These are phyloP conservation scores for Rynchops niger DNA, from an alignment of 2,113 vertebrate species.

Conservation along the genomic window DNA sequence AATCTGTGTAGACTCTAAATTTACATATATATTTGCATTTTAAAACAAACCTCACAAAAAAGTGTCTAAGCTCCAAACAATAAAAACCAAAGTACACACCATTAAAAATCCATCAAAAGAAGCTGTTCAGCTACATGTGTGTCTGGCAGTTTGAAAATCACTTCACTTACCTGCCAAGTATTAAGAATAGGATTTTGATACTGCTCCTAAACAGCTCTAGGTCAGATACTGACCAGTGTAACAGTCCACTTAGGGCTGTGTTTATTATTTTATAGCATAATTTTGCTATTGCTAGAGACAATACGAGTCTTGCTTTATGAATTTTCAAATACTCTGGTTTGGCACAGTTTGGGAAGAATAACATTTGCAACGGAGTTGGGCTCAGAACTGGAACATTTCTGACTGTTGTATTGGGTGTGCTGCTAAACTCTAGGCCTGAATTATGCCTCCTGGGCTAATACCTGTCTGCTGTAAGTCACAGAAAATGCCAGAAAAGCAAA, in stretches of 20 bases:
- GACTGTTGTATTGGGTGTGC: not conserved
- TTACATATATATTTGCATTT: slow-evolving; percentile 70
- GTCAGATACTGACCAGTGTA: not conserved
- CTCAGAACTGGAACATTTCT: not conserved
- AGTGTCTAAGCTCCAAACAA: slow-evolving; percentile 67
- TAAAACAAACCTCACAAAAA: slow-evolving; percentile 69
- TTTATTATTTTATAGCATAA: not conserved
- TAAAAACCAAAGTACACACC: slow-evolving; percentile 61
- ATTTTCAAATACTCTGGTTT: not conserved
- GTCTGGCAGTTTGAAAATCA: slow-evolving; percentile 58
- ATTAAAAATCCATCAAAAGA: slow-evolving; percentile 72
- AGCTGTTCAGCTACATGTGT: slow-evolving; percentile 58
- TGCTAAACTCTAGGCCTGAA: not conserved
- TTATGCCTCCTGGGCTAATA: not conserved
- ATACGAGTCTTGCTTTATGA: not conserved
- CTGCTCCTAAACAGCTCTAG: not conserved
- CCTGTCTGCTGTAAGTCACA: not conserved
- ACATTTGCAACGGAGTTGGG: not conserved
- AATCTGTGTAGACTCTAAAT: slow-evolving; percentile 50
- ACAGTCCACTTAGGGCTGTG: not conserved
- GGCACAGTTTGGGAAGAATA: not conserved
- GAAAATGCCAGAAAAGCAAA: not conserved
- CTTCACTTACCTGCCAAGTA: slow-evolving; percentile 57
- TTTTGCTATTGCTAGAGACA: not conserved
- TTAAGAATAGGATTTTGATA: slow-evolving; percentile 36